A percentile compares a stretch with the other conserved stretches of the same genome.
These are phyloP conservation scores for Cephus cinctus DNA, from an alignment of 1,140 invertebrate genomes.

Conservation along the genomic window DNA sequence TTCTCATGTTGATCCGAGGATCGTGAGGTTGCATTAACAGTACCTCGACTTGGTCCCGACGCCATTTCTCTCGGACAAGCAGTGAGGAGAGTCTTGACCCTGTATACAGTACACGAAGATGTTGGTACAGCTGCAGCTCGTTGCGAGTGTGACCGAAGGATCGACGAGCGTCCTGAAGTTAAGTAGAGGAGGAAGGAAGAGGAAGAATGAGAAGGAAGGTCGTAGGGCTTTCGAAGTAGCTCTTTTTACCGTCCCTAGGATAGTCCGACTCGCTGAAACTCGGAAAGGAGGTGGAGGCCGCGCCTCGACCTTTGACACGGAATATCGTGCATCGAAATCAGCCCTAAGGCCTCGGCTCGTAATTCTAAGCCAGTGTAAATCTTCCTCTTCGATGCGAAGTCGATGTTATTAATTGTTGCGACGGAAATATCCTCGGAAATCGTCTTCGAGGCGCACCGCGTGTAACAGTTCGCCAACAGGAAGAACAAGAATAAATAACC, in stretches of 20 bases:
- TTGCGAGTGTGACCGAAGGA: slow-evolving; percentile 13
- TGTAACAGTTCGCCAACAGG: too few species aligned
- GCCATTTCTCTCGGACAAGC: not conserved
- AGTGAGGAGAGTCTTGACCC: not conserved
- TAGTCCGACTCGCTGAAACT: too few species aligned
- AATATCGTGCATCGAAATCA: not conserved
- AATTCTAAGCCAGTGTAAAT: not conserved
- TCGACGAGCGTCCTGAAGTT: slow-evolving; percentile 26
- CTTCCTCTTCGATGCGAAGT: not conserved
- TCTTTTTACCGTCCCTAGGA: not conserved
- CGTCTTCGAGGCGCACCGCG: not conserved
- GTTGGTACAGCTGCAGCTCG: too few species aligned
- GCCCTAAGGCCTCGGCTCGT: not conserved
- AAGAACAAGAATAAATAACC: too few species aligned
- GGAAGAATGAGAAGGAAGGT: not conserved
- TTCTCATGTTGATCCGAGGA: slow-evolving; percentile 26
- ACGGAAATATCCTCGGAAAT: not conserved
- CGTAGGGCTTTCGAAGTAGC: not conserved
- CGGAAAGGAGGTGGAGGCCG: too few species aligned
- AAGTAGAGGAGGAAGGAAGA: not conserved
- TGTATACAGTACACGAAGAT: not conserved
- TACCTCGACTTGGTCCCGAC: slow-evolving; percentile 23
- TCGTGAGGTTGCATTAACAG: slow-evolving; percentile 42
- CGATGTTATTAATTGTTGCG: not conserved
- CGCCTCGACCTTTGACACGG: too few species aligned